phyloP scores from a whole-genome alignment of 2,888 invertebrate genomes.

The Physocephala rufipes region DNA sequence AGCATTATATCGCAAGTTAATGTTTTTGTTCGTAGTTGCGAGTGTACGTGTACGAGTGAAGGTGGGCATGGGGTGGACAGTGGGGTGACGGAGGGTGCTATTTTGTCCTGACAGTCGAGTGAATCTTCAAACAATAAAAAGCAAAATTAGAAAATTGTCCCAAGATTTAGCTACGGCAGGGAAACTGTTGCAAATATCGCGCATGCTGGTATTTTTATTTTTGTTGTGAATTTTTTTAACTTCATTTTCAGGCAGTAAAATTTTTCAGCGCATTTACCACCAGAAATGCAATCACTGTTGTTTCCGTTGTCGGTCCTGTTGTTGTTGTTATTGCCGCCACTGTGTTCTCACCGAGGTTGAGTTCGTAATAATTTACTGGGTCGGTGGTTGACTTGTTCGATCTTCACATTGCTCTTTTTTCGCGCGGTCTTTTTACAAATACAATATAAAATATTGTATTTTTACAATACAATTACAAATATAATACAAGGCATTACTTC shows the following conservation, averaged over 20 bases:
- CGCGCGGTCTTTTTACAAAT: constrained; percentile 19
- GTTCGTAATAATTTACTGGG: constrained; percentile 45
- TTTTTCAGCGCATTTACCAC: too few relatives aligned
- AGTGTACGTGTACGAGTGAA: too few relatives aligned
- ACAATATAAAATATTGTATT: too few relatives aligned
- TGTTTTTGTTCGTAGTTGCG: too few relatives aligned
- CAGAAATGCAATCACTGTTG: too few relatives aligned
- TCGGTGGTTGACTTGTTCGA: constrained; percentile 42
- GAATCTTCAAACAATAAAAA: not conserved
- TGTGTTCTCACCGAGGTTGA: constrained; percentile 21
- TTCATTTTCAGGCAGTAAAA: too few relatives aligned
- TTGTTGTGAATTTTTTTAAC: constrained; percentile 36
- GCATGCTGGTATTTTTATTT: constrained; percentile 37
- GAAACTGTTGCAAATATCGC: constrained; percentile 41
- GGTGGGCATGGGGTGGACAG: too few relatives aligned
- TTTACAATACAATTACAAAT: too few relatives aligned
- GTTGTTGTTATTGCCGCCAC: too few relatives aligned
- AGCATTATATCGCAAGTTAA: not conserved
- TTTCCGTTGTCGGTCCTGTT: too few relatives aligned
- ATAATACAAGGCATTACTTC: not conserved
- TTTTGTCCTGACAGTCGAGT: not conserved
- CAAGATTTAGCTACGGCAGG: constrained; percentile 34
- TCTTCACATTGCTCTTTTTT: constrained; percentile 13
- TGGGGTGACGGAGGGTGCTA: not conserved
- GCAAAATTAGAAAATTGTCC: constrained; percentile 1